Evolutionary conservation across 2,888 invertebrate genomes (phyloP).

Genomic region (Abrostola tripartita): DNA sequence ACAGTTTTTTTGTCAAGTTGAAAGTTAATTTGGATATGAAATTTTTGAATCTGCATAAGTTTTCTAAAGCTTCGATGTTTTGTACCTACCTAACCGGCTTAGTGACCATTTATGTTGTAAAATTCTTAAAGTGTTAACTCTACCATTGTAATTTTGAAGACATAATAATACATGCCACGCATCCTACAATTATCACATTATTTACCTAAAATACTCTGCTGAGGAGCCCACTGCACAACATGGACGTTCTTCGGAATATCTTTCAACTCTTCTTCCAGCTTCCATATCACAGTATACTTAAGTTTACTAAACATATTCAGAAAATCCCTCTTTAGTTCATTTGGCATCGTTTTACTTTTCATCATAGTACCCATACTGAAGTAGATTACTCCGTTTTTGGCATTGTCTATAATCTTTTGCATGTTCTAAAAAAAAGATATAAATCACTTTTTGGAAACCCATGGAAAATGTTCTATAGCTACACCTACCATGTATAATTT

Average conservation of each 20-base stretch:
- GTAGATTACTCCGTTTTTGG: slow-evolving; percentile 79
- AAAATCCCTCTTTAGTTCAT: slow-evolving; percentile 64
- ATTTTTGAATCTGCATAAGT: no score
- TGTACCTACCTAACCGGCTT: no score
- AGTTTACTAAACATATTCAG: slow-evolving; percentile 72
- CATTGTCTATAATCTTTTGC: slow-evolving; percentile 66
- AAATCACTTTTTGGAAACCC: no score
- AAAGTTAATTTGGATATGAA: no score
- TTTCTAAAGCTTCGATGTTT: no score
- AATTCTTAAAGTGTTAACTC: no score
- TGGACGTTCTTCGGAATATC: slow-evolving; percentile 74
- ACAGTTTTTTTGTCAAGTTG: not conserved
- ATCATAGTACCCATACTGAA: slow-evolving; percentile 82
- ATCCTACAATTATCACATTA: no score
- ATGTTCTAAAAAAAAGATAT: slow-evolving; percentile 35
- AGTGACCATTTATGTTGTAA: no score
- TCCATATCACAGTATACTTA: slow-evolving; percentile 83
- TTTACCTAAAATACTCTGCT: slow-evolving; percentile 74
- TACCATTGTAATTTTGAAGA: not conserved
- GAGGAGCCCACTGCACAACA: slow-evolving; percentile 77
- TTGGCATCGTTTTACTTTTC: slow-evolving; percentile 70
- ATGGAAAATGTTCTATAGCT: no score
- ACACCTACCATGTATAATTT: no score
- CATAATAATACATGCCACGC: not conserved
- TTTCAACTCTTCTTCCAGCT: slow-evolving; percentile 70